Evolutionary conservation across 2,888 invertebrate species (phyloP).

Genomic region (Cantharis nigra): DNA sequence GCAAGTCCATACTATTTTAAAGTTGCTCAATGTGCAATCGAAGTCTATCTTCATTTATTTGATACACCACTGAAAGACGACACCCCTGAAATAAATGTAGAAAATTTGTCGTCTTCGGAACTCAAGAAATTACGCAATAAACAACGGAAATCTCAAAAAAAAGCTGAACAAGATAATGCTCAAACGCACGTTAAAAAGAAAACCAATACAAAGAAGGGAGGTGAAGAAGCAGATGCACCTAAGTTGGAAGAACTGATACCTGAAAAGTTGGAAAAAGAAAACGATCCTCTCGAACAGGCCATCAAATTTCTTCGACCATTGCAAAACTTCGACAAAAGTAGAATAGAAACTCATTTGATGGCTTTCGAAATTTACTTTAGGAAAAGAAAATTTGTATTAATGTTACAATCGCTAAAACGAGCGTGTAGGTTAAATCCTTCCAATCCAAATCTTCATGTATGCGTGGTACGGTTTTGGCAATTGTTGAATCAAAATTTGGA

Average conservation of each 20-base stretch:
- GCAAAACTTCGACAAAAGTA: slow-evolving; percentile 83
- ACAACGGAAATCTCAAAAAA: slow-evolving; percentile 93
- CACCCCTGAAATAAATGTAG: slow-evolving; percentile 60
- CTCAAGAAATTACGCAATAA: slow-evolving; percentile 95
- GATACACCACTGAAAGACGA: slow-evolving; percentile 83
- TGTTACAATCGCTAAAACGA: slow-evolving; percentile 94
- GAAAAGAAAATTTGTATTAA: slow-evolving; percentile 91
- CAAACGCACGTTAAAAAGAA: slow-evolving; percentile 86
- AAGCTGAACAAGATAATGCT: slow-evolving; percentile 89
- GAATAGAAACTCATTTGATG: slow-evolving; percentile 94
- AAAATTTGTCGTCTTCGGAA: slow-evolving; percentile 91
- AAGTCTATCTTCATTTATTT: slow-evolving; percentile 87
- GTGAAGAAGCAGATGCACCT: slow-evolving; percentile 89
- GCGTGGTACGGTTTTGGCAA: slow-evolving; percentile 78
- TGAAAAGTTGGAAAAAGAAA: slow-evolving; percentile 89
- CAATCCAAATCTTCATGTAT: slow-evolving; percentile 84
- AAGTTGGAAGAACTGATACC: slow-evolving; percentile 93
- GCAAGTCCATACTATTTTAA: slow-evolving; percentile 96
- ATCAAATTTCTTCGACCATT: slow-evolving; percentile 93
- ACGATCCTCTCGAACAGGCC: slow-evolving; percentile 94
- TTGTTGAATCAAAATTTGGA: slow-evolving; percentile 55
- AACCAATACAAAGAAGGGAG: slow-evolving; percentile 81
- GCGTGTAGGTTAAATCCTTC: slow-evolving; percentile 76
- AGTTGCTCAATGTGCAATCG: slow-evolving; percentile 88
- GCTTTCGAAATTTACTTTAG: slow-evolving; percentile 97